A percentile compares a stretch with the other conserved stretches of the same genome.
Evolutionary conservation across 2,888 invertebrate genomes (phyloP).

Genomic region (Lycia hirtaria): DNA sequence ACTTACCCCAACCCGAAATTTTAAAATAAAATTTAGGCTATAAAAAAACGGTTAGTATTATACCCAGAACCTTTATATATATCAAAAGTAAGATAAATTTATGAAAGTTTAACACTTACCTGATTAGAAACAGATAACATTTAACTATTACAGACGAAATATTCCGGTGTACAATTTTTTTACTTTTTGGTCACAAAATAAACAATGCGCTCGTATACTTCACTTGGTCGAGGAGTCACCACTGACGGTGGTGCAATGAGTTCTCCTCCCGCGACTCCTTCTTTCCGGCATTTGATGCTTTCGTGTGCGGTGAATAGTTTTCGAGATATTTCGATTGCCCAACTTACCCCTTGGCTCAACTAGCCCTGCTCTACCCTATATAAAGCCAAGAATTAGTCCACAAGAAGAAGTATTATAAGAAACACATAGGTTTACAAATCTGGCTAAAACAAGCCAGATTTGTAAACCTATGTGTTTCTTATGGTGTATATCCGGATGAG

Average conservation of each 20-base stretch:
- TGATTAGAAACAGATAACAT: not conserved
- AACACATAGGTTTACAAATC: no score
- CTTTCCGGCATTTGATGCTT: no score
- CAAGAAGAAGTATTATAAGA: no score
- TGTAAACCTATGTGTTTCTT: no score
- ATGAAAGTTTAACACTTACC: not conserved
- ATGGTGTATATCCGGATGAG: no score
- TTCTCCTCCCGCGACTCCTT: no score
- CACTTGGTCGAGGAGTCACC: not conserved
- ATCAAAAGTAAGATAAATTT: not conserved
- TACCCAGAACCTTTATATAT: constrained; percentile 1
- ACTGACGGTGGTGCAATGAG: no score
- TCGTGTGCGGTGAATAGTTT: no score
- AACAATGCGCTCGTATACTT: not conserved
- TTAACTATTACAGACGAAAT: constrained; percentile 1
- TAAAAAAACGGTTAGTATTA: not conserved
- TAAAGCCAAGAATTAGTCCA: no score
- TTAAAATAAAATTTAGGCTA: not conserved
- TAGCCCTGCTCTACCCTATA: no score
- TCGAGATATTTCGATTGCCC: not conserved
- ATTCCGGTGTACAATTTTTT: not conserved
- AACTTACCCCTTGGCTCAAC: not conserved
- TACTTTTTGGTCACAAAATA: not conserved
- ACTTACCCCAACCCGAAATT: no score
- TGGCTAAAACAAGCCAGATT: no score